These are phyloP conservation scores for Helicoverpa zea DNA, from an alignment of 1,140 invertebrate genomes.

Conservation along the genomic window DNA sequence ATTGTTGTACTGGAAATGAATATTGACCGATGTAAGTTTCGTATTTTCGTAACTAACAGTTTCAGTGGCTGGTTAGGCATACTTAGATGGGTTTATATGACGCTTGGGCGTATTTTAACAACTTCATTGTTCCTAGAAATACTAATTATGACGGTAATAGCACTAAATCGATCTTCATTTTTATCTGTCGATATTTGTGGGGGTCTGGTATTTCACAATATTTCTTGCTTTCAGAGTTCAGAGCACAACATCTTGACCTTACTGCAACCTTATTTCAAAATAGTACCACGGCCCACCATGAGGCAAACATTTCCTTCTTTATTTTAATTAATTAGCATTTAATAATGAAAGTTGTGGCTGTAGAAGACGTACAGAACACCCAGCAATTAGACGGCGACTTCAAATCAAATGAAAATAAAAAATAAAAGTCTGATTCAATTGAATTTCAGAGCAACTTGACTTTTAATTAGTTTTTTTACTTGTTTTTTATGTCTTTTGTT, in stretches of 20 bases:
- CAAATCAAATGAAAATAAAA: conserved; percentile 25
- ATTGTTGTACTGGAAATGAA: no score
- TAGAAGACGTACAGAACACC: conserved; percentile 26
- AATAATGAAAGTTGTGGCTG: conserved; percentile 31
- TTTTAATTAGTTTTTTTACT: conserved; percentile 34
- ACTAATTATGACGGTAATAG: no score
- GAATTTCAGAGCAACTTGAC: conserved; percentile 8
- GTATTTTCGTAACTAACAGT: no score
- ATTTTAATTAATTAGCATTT: conserved; percentile 36
- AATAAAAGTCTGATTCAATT: background rate
- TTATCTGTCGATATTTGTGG: no score
- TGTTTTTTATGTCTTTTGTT: background rate
- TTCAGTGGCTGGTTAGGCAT: no score
- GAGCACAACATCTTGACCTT: background rate
- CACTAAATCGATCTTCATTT: no score
- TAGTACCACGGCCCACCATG: background rate
- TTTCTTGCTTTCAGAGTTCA: background rate
- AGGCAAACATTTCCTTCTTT: conserved; percentile 9
- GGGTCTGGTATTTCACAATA: no score
- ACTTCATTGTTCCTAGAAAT: no score
- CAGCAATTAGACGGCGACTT: conserved; percentile 14
- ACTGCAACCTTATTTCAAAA: background rate
- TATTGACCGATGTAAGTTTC: no score
- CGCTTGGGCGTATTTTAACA: no score
- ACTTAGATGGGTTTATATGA: no score